phyloP scores from a whole-genome alignment of 2,888 invertebrate genomes.

The Spatulosminthurus flaviceps region DNA sequence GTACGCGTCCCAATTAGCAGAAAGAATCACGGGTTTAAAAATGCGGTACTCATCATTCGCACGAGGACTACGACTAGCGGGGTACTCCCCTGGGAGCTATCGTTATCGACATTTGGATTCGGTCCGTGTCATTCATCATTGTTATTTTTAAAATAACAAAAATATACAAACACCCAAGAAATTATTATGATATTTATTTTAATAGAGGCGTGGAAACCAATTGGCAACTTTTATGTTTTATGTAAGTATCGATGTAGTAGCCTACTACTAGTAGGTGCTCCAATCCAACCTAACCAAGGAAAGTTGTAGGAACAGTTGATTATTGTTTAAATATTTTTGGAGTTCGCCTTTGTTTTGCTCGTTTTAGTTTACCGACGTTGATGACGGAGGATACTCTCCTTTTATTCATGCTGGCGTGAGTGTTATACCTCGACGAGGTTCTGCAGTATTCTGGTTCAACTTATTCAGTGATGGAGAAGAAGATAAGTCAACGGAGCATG shows the following conservation, averaged over 20 bases:
- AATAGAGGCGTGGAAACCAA: no score
- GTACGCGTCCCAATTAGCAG: no score
- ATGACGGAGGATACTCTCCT: slow-evolving; percentile 28
- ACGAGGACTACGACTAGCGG: no score
- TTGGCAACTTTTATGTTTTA: slow-evolving; percentile 35
- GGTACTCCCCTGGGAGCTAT: no score
- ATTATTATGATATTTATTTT: not conserved
- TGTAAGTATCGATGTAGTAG: not conserved
- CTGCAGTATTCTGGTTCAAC: slow-evolving; percentile 67
- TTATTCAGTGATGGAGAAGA: slow-evolving; percentile 66
- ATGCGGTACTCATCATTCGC: no score
- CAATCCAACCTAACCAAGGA: not conserved
- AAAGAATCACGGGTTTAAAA: no score
- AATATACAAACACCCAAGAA: no score
- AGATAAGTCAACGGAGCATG: slow-evolving; percentile 66
- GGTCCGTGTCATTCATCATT: no score
- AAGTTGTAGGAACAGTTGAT: no score
- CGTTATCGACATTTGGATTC: no score
- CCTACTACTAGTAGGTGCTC: not conserved
- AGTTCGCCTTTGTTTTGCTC: no score
- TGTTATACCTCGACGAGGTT: slow-evolving; percentile 63
- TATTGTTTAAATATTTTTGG: not conserved
- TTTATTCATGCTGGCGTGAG: slow-evolving; percentile 14
- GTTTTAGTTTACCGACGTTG: slow-evolving; percentile 27
- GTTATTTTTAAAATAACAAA: no score